A percentile compares a stretch with the other conserved stretches of the same genome.
Conservation (phyloP, 2,888 invertebrate genomes). For the Papilio elwesi region DNA sequence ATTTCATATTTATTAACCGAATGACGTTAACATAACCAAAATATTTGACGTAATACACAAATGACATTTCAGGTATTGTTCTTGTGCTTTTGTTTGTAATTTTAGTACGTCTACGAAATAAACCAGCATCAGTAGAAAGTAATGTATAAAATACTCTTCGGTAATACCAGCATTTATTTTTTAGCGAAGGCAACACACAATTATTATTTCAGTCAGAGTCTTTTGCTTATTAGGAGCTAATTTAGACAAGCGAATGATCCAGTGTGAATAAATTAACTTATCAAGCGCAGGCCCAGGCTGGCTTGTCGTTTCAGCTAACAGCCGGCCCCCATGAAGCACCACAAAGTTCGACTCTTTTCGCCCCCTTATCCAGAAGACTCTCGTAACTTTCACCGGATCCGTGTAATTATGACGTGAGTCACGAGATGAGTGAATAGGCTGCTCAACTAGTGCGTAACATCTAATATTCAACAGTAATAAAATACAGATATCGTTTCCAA, state of each 20-base stretch:
- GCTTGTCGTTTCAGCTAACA: no score
- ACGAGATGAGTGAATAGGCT: no score
- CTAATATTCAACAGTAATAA: background rate
- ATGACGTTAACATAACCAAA: conserved; percentile 20
- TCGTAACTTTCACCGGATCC: no score
- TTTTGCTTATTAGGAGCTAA: no score
- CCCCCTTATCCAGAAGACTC: background rate
- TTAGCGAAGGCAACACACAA: no score
- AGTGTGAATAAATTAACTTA: no score
- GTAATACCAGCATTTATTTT: background rate
- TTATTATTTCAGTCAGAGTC: no score
- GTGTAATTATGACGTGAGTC: no score
- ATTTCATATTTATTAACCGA: conserved; percentile 36
- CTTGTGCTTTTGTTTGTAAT: conserved; percentile 1
- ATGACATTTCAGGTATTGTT: background rate
- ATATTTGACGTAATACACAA: conserved; percentile 10
- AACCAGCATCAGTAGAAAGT: background rate
- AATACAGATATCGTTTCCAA: conserved; percentile 68
- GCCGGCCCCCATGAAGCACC: no score
- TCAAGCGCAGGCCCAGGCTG: no score
- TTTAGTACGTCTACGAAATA: background rate
- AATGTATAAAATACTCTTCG: background rate
- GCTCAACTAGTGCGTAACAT: no score
- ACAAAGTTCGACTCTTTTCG: background rate
- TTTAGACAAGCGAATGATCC: no score